These are phyloP conservation scores for Leiothrix lutea DNA, from an alignment of 2,113 vertebrate species.

Conservation along the genomic window DNA sequence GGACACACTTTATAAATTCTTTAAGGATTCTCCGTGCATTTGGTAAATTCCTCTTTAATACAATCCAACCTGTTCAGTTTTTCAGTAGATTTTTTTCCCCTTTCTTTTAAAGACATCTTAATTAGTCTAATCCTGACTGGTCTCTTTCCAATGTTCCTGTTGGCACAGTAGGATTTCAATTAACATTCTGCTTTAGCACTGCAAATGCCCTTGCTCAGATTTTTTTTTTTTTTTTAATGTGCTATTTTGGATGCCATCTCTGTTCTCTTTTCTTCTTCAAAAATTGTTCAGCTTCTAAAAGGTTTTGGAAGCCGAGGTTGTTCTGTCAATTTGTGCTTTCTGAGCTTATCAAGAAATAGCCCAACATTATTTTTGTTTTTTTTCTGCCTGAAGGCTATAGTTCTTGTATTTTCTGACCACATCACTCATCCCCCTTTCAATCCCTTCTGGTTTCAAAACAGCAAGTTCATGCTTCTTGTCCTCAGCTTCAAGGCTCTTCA, in stretches of 20 bases:
- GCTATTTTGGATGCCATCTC: slow-evolving; percentile 72
- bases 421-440: background rate
- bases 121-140: slow-evolving; percentile 85
- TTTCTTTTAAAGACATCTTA: slow-evolving; percentile 81
- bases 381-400: background rate
- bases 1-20: slow-evolving; percentile 11
- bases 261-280: slow-evolving; percentile 50
- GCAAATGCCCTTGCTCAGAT: slow-evolving; percentile 73
- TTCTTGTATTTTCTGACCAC: background rate
- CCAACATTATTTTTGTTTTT: background rate
- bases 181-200: slow-evolving; percentile 76
- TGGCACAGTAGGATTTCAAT: slow-evolving; percentile 84
- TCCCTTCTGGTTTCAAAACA: slow-evolving; percentile 26
- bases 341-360: background rate
- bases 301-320: slow-evolving; percentile 38
- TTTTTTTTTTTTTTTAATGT: slow-evolving; percentile 42
- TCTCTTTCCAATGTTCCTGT: slow-evolving; percentile 81
- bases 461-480: slow-evolving; percentile 12
- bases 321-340: slow-evolving; percentile 37
- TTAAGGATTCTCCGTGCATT: background rate
- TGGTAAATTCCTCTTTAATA: slow-evolving; percentile 74
- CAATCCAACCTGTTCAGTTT: slow-evolving; percentile 74
- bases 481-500: slow-evolving; percentile 15
- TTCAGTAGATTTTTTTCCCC: background rate
- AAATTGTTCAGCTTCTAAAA: slow-evolving; percentile 58